Conservation (phyloP, 2,797 vertebrate genomes). For the Scleropages formosus region DNA sequence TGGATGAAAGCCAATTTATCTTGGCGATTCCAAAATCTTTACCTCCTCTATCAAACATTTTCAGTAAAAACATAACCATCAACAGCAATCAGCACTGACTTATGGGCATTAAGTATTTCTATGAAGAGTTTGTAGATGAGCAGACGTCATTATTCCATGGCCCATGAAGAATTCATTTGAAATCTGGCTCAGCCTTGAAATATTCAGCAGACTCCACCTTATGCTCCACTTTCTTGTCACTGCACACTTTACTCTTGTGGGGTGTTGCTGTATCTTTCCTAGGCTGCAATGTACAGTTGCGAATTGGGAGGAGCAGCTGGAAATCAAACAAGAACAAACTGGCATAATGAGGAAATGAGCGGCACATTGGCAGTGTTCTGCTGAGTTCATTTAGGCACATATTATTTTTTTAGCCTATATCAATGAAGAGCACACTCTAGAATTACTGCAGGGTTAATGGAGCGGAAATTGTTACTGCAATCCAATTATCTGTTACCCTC, state of each 20-base stretch:
- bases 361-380: constrained; percentile 83
- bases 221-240: background rate
- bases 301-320: background rate
- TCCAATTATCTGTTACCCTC: constrained; percentile 80
- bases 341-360: constrained; percentile 83
- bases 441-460: constrained; percentile 72
- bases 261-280: background rate
- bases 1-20: background rate
- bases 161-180: background rate
- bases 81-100: too few relatives aligned
- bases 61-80: background rate
- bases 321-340: constrained; percentile 42
- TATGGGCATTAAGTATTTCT: constrained; percentile 52
- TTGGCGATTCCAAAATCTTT: background rate
- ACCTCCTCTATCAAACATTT: background rate
- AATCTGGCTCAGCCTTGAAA: background rate
- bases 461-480: constrained; percentile 86
- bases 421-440: constrained; percentile 65
- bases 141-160: background rate
- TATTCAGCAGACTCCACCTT: background rate
- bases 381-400: constrained; percentile 86
- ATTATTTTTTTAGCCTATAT: constrained; percentile 76
- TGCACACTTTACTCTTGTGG: too few relatives aligned
- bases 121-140: background rate
- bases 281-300: background rate